Conservation (phyloP, 2,888 invertebrate genomes). For the Cephus pulcher region DNA sequence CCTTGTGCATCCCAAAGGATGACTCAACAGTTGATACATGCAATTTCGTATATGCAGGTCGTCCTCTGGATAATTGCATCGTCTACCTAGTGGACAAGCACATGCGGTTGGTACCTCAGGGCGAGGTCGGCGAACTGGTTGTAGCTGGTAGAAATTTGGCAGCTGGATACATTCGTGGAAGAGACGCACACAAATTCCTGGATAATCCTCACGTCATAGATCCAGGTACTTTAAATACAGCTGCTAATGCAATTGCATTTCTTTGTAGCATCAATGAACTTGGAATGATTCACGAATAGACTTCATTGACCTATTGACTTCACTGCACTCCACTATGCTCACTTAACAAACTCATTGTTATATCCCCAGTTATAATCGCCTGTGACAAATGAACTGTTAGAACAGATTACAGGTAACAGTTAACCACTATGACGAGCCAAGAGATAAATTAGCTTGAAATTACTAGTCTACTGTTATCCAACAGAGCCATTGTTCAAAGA, state of each 20-base stretch:
- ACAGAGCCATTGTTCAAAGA: not conserved
- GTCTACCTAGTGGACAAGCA: slow-evolving; percentile 84
- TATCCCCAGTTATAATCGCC: not conserved
- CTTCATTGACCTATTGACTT: slow-evolving; percentile 10
- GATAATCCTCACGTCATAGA: slow-evolving; percentile 79
- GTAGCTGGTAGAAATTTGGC: slow-evolving; percentile 86
- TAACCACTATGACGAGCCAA: not conserved
- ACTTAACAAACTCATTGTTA: not conserved
- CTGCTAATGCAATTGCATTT: not conserved
- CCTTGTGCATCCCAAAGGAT: not conserved
- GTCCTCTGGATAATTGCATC: slow-evolving; percentile 82
- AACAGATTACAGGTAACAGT: not conserved
- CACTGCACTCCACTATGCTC: not conserved
- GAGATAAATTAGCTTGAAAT: not conserved
- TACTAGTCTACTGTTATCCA: not conserved
- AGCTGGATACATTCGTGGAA: slow-evolving; percentile 81
- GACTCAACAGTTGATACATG: not conserved
- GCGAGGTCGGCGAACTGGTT: slow-evolving; percentile 84
- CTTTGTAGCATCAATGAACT: not conserved
- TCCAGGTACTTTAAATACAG: slow-evolving; percentile 64
- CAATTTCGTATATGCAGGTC: slow-evolving; percentile 67
- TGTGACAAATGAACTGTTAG: not conserved
- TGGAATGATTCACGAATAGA: not conserved
- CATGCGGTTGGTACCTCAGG: slow-evolving; percentile 77
- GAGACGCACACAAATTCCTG: slow-evolving; percentile 80